Evolutionary conservation across 2,888 invertebrate genomes (phyloP).

Genomic region (Hylaea fasciaria): DNA sequence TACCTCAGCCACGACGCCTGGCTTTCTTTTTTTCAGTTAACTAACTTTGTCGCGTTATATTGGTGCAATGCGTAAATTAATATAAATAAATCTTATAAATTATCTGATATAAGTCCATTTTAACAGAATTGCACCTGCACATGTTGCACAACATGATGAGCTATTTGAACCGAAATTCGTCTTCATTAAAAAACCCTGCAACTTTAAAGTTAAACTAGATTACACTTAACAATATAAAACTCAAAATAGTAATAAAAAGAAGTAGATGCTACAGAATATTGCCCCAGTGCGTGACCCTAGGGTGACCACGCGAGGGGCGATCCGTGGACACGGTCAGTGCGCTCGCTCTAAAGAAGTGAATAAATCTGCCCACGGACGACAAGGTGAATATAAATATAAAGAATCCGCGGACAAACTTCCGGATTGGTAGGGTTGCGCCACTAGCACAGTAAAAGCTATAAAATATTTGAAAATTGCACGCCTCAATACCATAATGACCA

Average conservation of each 20-base stretch:
- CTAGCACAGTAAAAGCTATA: background rate
- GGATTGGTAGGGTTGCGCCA: constrained; percentile 65
- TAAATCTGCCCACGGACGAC: constrained; percentile 82
- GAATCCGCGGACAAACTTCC: constrained; percentile 83
- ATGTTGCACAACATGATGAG: too few relatives aligned
- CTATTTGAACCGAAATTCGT: too few relatives aligned
- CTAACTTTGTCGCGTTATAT: too few relatives aligned
- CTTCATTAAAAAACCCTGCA: too few relatives aligned
- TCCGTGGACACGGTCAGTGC: constrained; percentile 77
- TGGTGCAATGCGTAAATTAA: too few relatives aligned
- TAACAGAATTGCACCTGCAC: too few relatives aligned
- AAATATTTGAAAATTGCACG: constrained; percentile 1
- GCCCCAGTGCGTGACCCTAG: constrained; percentile 56
- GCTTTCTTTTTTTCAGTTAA: too few relatives aligned
- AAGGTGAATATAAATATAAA: constrained; percentile 85
- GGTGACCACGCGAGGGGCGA: constrained; percentile 57
- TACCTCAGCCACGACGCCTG: too few relatives aligned
- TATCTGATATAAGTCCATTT: too few relatives aligned
- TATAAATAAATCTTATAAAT: too few relatives aligned
- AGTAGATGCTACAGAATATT: background rate
- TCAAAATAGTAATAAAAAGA: background rate
- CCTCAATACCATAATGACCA: background rate
- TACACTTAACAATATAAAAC: background rate
- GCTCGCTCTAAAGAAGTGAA: constrained; percentile 83
- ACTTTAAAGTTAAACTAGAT: too few relatives aligned